Evolutionary conservation across 2,888 invertebrate species (phyloP), one percentile per base, ranked within the genome.

Genomic region (Eupsilia transversa): DNA sequence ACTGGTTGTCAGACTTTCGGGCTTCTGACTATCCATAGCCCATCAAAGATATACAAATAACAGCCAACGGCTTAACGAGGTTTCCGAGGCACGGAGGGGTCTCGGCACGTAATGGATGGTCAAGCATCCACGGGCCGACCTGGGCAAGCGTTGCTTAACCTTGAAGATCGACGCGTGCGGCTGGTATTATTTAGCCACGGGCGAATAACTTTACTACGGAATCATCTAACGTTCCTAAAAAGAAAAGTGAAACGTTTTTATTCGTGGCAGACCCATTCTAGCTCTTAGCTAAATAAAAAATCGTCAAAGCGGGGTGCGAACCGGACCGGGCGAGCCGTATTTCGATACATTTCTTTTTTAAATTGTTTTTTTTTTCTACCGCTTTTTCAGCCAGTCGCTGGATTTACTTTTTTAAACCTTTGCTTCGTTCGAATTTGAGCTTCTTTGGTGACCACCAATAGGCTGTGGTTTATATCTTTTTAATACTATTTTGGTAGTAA

Each of bases 221-320:
- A 30, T 23, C 43, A 23, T 30, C 27, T 5, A 23, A 27, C 14
- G 10, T 35, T 71, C 2, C 17, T 7, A 23, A 60, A 60, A 59
- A 23, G 4, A 23, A 61, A 52, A 56, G 0, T n/a, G 1, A 38
- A 63, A 57, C 17, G 4, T 60, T 74, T 74, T 23, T 54, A 30
- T 46, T 46, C 33, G 20, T 60, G 30, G 64, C 52, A 46, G 54
- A 9, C 43, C 38, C 60, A 46, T 41, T 43, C 56, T 43, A 57
- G 56, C 69, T 74, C 59, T 84, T 59, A 80, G 63, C 33, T 64
- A 52, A 69, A 72, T 81, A 84, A 69, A 84, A 84, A 80, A 69
- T 59, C 56, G 56, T 71, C 85, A 74, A 84, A 79, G 83, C 56
- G 23, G 52, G 56, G 60, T 63, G 71, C 59, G 71, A 65, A 72